A percentile compares a stretch with the other conserved stretches of the same genome.
Conservation (phyloP, 2,888 invertebrate species). For the Temnothorax ravouxi region DNA sequence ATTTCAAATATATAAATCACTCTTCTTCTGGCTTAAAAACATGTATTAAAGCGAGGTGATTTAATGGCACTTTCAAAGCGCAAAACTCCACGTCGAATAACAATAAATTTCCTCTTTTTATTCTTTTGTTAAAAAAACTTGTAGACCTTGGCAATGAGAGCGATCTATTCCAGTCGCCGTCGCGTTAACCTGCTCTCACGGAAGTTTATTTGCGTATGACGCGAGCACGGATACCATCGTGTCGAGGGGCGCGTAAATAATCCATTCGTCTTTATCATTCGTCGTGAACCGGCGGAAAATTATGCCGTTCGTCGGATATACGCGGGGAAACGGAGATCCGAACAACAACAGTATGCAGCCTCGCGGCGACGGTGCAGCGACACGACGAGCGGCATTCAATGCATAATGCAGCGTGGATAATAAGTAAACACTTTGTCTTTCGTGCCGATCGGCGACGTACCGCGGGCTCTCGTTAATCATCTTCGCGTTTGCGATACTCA, state of each 20-base stretch:
- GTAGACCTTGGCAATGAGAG: slow-evolving; percentile 70
- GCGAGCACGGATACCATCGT: neutral
- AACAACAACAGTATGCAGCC: slow-evolving; percentile 27
- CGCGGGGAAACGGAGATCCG: neutral
- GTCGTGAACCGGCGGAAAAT: slow-evolving; percentile 55
- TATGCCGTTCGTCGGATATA: slow-evolving; percentile 45
- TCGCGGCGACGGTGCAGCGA: slow-evolving; percentile 15
- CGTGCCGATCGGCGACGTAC: slow-evolving; percentile 11
- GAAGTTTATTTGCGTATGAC: slow-evolving; percentile 62
- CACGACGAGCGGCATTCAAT: slow-evolving; percentile 36
- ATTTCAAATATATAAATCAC: neutral
- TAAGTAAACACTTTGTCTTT: slow-evolving; percentile 60
- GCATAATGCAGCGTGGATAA: slow-evolving; percentile 58
- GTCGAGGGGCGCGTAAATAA: slow-evolving; percentile 23
- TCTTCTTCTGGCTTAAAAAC: neutral
- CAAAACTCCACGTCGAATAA: slow-evolving; percentile 51
- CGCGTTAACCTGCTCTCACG: slow-evolving; percentile 65
- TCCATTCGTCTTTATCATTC: slow-evolving; percentile 49
- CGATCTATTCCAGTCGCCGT: slow-evolving; percentile 60
- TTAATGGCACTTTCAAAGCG: slow-evolving; percentile 63
- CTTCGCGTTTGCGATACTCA: slow-evolving; percentile 36
- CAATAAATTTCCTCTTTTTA: slow-evolving; percentile 16
- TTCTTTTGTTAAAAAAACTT: neutral
- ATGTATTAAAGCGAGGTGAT: slow-evolving; percentile 56
- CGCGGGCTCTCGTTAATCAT: slow-evolving; percentile 43